phyloP scores from a whole-genome alignment of 2,113 vertebrate genomes.

The Theristicus caerulescens region DNA sequence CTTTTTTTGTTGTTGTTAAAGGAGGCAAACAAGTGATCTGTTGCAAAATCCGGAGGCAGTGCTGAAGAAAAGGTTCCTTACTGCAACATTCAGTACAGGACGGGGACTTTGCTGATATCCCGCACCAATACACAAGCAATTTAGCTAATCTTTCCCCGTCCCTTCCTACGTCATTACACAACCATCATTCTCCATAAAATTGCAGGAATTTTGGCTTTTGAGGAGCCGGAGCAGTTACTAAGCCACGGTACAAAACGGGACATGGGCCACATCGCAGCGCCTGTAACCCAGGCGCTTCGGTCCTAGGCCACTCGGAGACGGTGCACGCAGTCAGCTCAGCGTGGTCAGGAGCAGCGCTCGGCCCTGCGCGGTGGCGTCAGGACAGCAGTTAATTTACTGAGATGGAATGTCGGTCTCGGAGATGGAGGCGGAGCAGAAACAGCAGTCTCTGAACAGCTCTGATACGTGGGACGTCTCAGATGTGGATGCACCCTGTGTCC shows the following conservation, averaged over 20 bases:
- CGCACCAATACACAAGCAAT: background rate
- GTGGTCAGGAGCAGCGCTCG: background rate
- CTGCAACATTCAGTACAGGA: background rate
- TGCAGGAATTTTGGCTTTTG: background rate
- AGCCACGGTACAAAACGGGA: background rate
- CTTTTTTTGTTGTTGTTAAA: background rate
- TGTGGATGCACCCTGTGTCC: background rate
- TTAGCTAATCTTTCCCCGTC: background rate
- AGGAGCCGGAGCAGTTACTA: background rate
- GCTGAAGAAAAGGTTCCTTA: background rate
- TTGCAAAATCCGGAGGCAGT: background rate
- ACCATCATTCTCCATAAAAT: background rate
- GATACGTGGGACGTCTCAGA: accelerated
- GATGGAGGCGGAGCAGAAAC: background rate
- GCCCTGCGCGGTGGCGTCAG: background rate
- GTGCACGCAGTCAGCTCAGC: background rate
- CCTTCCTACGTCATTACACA: background rate
- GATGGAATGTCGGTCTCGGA: background rate
- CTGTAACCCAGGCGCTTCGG: too few species aligned
- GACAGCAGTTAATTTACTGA: too few species aligned
- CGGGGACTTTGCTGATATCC: background rate
- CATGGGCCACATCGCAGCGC: accelerated
- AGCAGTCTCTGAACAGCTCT: background rate
- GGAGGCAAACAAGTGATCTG: background rate
- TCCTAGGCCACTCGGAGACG: background rate